Evolutionary conservation across 2,797 vertebrate genomes (phyloP).

Genomic region (Tiaroga cobitis): DNA sequence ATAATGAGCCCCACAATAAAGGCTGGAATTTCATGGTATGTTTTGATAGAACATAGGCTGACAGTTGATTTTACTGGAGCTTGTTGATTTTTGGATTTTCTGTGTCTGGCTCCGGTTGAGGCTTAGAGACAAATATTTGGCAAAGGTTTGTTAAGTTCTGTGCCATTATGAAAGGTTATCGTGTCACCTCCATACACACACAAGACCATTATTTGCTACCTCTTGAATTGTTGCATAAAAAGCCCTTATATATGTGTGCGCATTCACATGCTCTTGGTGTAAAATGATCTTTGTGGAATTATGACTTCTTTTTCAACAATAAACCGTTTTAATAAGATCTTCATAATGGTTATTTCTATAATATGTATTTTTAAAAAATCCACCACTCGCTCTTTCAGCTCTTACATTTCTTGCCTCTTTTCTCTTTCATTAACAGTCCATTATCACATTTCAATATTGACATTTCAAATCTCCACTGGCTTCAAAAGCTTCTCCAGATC

Average conservation of each 20-base stretch:
- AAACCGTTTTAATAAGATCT: constrained; percentile 65
- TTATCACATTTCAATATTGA: not conserved
- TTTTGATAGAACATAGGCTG: not conserved
- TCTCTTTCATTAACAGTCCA: not conserved
- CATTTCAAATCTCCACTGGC: not conserved
- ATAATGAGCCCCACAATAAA: not conserved
- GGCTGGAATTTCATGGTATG: not conserved
- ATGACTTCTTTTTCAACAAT: constrained; percentile 65
- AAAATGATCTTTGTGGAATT: constrained; percentile 6
- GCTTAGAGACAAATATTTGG: constrained; percentile 17
- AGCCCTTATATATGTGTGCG: not conserved
- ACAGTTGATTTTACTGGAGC: constrained; percentile 25
- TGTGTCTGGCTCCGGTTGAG: constrained; percentile 17
- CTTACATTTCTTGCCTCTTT: not conserved
- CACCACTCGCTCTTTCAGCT: not conserved
- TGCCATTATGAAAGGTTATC: constrained; percentile 17
- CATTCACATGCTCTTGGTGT: constrained; percentile 49
- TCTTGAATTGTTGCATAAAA: constrained; percentile 50
- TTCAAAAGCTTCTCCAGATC: not conserved
- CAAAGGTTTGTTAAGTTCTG: constrained; percentile 24
- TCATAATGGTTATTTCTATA: constrained; percentile 31
- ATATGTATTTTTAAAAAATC: not conserved
- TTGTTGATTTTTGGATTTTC: constrained; percentile 37
- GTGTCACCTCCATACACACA: constrained; percentile 35
- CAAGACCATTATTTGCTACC: constrained; percentile 62